These are phyloP conservation scores for Paraescarpia echinospica DNA, from an alignment of 1,140 invertebrate genomes.

Conservation along the genomic window DNA sequence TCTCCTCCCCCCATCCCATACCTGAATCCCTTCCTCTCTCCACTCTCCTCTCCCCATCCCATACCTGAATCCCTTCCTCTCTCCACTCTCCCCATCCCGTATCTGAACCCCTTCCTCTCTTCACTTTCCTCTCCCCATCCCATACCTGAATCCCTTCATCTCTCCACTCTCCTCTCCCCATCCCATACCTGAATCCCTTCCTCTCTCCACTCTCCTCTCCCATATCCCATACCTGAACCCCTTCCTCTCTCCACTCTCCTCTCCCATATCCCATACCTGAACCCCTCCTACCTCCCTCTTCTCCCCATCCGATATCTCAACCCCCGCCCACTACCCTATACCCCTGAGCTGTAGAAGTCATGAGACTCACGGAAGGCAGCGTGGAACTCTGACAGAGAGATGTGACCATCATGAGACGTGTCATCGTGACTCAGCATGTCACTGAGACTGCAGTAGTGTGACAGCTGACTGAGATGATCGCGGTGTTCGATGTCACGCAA, in stretches of 20 bases:
- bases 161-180: not conserved
- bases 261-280: not conserved
- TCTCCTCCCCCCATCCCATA: no score
- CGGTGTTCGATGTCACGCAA: conserved; percentile 66
- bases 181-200: not conserved
- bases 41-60: no score
- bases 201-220: no score
- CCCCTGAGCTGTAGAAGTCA: no score
- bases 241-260: no score
- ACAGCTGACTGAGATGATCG: conserved; percentile 69
- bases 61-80: no score
- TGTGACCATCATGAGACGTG: conserved; percentile 64
- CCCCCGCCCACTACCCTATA: no score
- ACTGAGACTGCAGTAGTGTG: conserved; percentile 68
- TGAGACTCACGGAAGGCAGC: conserved; percentile 72
- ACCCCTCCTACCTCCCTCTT: not conserved
- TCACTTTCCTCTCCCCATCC: no score
- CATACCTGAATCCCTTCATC: not conserved
- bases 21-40: no score
- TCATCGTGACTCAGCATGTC: conserved; percentile 76
- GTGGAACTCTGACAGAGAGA: conserved; percentile 76
- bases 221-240: not conserved
- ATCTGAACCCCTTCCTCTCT: not conserved
- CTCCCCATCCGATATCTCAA: not conserved
- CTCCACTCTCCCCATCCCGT: not conserved